These are phyloP conservation scores for Xenotilapia flavipinnis DNA, from an alignment of 2,113 vertebrate genomes.

Conservation along the genomic window DNA sequence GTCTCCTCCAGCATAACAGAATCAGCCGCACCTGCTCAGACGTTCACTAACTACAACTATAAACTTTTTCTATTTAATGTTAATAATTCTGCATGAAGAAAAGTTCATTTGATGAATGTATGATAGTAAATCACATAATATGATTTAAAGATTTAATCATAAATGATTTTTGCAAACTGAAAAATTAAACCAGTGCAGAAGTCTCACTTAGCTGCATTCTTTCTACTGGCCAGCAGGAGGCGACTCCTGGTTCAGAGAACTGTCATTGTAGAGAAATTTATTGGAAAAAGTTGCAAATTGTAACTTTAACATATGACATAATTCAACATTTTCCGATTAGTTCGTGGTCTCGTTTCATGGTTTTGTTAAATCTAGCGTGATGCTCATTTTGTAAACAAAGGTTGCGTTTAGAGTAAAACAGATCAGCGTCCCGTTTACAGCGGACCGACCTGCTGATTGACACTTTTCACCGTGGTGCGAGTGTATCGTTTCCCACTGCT, in stretches of 20 bases:
- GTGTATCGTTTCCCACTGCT: not conserved
- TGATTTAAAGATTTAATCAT: too few relatives aligned
- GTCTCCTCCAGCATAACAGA: not conserved
- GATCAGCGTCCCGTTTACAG: fast-evolving
- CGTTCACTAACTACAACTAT: fast-evolving
- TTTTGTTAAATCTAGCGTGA: fast-evolving
- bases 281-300: fast-evolving
- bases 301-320: not conserved
- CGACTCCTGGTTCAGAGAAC: not conserved
- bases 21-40: not conserved
- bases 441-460: not conserved
- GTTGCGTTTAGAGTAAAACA: fast-evolving
- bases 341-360: not conserved
- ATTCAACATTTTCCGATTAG: not conserved
- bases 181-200: not conserved
- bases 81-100: not conserved
- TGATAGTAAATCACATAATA: not conserved
- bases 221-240: not conserved
- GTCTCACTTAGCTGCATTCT: not conserved
- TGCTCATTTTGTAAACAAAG: not conserved
- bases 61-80: not conserved
- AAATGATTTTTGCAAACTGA: not conserved
- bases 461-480: not conserved
- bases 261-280: not conserved
- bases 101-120: not conserved